A percentile compares a stretch with the other conserved stretches of the same genome.
Conservation (phyloP, 2,797 vertebrate species). For the Gallinago solitaria region DNA sequence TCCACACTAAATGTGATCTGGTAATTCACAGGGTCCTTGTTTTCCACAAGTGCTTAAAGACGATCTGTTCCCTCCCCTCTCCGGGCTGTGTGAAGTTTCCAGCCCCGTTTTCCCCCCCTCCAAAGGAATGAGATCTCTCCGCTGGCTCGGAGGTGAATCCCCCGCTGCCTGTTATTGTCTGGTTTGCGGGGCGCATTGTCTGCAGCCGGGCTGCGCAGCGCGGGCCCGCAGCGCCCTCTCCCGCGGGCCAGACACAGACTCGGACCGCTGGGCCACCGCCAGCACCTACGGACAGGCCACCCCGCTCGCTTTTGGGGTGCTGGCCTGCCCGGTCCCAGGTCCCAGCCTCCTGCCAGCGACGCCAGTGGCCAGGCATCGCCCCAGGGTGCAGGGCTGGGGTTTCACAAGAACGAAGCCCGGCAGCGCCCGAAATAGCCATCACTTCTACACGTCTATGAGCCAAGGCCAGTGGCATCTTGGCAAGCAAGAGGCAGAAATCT, state of each 20-base stretch:
- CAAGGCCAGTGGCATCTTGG: not conserved
- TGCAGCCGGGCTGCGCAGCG: not conserved
- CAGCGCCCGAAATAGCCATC: not conserved
- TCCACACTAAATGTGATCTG: fast-evolving
- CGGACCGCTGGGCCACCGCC: fast-evolving
- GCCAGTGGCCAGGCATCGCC: fast-evolving
- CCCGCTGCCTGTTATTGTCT: not conserved
- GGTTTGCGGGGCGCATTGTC: not conserved
- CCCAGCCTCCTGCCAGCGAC: not conserved
- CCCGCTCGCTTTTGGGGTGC: not conserved
- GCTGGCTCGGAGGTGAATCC: not conserved
- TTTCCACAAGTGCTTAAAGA: not conserved
- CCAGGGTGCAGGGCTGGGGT: fast-evolving
- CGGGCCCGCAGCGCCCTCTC: conserved; percentile 60
- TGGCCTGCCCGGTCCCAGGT: not conserved
- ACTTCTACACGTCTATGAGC: not conserved
- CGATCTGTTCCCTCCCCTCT: not conserved
- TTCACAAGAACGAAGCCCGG: not conserved
- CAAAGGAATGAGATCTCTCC: not conserved
- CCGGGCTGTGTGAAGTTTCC: not conserved
- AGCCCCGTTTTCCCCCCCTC: not conserved
- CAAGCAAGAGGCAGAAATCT: not conserved
- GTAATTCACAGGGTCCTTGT: not conserved
- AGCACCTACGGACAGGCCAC: not conserved
- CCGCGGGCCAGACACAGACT: not conserved